phyloP scores from a whole-genome alignment of 2,113 vertebrate species.

The Indri indri region DNA sequence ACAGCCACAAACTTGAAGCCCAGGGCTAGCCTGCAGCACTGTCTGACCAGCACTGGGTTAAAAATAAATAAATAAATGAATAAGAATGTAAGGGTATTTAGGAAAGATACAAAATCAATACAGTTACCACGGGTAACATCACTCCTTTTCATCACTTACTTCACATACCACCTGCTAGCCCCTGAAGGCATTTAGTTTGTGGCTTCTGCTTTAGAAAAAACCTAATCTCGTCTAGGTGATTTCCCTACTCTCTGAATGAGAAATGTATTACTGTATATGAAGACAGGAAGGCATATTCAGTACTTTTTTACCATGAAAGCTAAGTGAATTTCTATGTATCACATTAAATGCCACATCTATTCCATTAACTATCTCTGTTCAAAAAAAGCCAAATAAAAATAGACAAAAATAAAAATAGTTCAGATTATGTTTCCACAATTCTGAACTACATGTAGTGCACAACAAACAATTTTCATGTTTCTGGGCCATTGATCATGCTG shows the following conservation, averaged over 20 bases:
- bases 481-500: background rate
- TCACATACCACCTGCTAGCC: constrained; percentile 3
- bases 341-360: background rate
- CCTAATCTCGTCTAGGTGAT: background rate
- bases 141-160: background rate
- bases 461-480: background rate
- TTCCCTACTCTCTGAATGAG: background rate
- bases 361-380: background rate
- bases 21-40: background rate
- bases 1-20: background rate
- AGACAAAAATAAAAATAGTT: background rate
- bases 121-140: background rate
- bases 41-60: background rate
- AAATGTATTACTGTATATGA: background rate
- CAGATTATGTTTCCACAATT: background rate
- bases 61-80: background rate
- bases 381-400: background rate
- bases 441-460: background rate
- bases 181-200: background rate
- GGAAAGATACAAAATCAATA: background rate
- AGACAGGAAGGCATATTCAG: background rate
- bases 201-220: background rate
- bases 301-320: background rate
- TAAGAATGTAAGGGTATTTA: background rate
- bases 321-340: background rate